These are phyloP conservation scores for Nysson spinosus DNA, from an alignment of 2,888 invertebrate species.

Conservation along the genomic window DNA sequence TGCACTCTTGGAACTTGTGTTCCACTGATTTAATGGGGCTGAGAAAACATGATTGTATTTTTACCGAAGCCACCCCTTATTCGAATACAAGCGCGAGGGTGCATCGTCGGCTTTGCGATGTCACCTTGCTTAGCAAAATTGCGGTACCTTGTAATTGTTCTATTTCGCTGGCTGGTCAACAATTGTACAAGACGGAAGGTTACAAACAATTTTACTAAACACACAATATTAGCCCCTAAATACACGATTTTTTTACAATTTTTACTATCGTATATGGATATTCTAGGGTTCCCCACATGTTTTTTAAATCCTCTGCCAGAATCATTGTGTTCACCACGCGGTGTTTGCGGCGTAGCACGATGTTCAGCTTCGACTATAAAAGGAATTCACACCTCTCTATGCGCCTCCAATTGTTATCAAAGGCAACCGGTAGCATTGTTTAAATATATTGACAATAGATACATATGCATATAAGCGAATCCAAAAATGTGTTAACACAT, in stretches of 20 bases:
- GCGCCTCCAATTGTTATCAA: constrained; percentile 72
- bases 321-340: constrained; percentile 74
- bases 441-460: background rate
- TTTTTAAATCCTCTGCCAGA: constrained; percentile 74
- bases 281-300: constrained; percentile 78
- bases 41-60: constrained; percentile 69
- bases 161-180: constrained; percentile 64
- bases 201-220: background rate
- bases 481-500: too few relatives aligned
- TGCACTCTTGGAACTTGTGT: constrained; percentile 77
- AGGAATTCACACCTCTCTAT: constrained; percentile 72
- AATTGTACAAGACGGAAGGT: constrained; percentile 74
- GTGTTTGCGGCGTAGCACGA: constrained; percentile 73
- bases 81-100: constrained; percentile 69
- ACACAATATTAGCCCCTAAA: background rate
- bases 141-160: constrained; percentile 68
- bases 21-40: constrained; percentile 66
- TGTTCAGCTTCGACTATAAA: constrained; percentile 70
- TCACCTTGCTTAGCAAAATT: constrained; percentile 67
- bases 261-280: too few relatives aligned
- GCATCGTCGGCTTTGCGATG: constrained; percentile 77
- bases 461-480: too few relatives aligned
- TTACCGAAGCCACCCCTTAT: constrained; percentile 66
- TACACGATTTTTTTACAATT: too few relatives aligned
- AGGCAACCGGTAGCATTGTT: constrained; percentile 69